Conservation (phyloP, 2,113 vertebrate species). For the Neolamprologus modestus region DNA sequence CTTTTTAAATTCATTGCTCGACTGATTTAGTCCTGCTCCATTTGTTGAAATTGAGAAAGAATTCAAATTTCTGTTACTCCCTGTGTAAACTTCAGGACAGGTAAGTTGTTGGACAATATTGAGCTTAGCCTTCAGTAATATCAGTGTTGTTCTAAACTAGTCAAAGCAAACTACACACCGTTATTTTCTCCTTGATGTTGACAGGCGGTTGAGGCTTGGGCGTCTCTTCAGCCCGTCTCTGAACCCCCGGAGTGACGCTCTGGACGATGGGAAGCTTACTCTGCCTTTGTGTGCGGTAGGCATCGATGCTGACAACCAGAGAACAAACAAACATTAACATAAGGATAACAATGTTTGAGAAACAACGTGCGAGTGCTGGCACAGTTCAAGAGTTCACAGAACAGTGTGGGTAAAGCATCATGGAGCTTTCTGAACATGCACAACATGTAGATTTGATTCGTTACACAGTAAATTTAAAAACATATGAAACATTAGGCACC, state of each 20-base stretch:
- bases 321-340: neutral
- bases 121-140: neutral
- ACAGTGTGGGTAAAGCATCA: neutral
- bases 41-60: neutral
- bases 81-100: neutral
- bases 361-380: rapidly evolving
- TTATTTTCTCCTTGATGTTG: conserved; percentile 62
- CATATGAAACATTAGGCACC: rapidly evolving
- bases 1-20: neutral
- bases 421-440: neutral
- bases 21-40: neutral
- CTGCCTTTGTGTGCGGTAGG: conserved; percentile 68
- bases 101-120: neutral
- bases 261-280: conserved; percentile 7
- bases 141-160: neutral
- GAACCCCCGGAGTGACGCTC: conserved; percentile 28
- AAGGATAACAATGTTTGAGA: neutral
- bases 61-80: neutral
- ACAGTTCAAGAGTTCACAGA: neutral
- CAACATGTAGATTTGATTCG: neutral
- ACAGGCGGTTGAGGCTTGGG: conserved; percentile 4
- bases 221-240: conserved; percentile 18
- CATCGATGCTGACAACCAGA: conserved; percentile 60
- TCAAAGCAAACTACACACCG: conserved; percentile 21
- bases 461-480: neutral